Evolutionary conservation across 2,797 vertebrate species (phyloP).

Genomic region (Chrysocyon brachyurus): DNA sequence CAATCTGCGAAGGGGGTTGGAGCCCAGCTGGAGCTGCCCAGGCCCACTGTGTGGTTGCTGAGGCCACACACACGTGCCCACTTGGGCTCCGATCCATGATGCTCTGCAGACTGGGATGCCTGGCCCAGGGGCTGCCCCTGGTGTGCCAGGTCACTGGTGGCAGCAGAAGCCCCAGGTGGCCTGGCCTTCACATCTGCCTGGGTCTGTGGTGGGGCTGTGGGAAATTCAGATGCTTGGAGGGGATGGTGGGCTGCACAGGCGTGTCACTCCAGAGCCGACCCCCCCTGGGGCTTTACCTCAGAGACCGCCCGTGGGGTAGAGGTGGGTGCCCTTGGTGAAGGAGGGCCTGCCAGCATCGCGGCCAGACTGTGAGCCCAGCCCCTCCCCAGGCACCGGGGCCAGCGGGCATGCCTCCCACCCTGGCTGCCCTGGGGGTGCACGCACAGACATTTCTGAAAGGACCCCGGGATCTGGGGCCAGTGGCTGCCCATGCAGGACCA

Average conservation of each 20-base stretch:
- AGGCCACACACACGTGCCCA: too few species aligned
- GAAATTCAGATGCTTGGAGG: neutral
- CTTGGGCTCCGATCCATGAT: neutral
- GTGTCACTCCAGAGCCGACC: neutral
- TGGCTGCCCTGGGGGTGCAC: rapidly evolving
- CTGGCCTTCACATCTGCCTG: neutral
- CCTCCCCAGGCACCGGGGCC: neutral
- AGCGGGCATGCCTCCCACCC: too few species aligned
- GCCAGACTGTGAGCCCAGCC: neutral
- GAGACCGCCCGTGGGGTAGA: neutral
- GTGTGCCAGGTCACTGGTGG: neutral
- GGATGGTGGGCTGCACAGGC: neutral
- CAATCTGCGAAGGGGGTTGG: neutral
- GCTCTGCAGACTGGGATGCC: neutral
- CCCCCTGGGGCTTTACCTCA: neutral
- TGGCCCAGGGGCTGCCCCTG: neutral
- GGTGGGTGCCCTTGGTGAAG: neutral
- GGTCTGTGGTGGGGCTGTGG: neutral
- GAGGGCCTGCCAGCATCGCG: neutral
- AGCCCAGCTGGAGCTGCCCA: too few species aligned
- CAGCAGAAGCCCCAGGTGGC: neutral
- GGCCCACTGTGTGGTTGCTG: too few species aligned
- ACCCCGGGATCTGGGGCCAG: neutral
- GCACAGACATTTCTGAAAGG: neutral
- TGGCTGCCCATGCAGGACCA: neutral